Percentiles rank a stretch among this genome's conserved stretches.
Conservation (phyloP, 2,888 invertebrate genomes). For the Cephonodes hylas region DNA sequence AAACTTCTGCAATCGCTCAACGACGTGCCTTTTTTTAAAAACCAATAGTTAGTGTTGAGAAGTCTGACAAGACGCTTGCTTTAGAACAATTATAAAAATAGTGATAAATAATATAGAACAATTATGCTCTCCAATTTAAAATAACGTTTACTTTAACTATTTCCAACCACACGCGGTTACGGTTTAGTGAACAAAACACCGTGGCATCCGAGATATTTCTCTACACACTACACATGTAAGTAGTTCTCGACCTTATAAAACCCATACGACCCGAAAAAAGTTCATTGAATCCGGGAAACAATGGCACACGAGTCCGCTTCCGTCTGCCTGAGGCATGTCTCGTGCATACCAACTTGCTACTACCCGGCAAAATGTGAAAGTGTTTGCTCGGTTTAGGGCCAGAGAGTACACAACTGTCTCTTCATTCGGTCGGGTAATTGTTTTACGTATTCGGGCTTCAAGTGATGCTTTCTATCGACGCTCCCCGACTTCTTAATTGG, state of each 20-base stretch:
- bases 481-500: neutral
- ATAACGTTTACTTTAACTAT: neutral
- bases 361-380: constrained; percentile 37
- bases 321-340: constrained; percentile 55
- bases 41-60: neutral
- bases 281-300: constrained; percentile 71
- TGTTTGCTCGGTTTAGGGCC: constrained; percentile 15
- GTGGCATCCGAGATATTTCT: neutral
- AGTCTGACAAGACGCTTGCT: neutral
- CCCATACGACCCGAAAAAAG: constrained; percentile 58
- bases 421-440: constrained; percentile 13
- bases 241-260: constrained; percentile 24
- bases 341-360: constrained; percentile 56
- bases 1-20: neutral
- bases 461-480: constrained; percentile 12
- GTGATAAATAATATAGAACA: no score
- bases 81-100: neutral
- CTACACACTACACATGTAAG: neutral
- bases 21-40: neutral
- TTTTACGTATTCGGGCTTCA: constrained; percentile 13
- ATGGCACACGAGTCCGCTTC: constrained; percentile 52
- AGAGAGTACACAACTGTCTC: neutral
- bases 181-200: neutral
- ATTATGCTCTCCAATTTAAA: no score
- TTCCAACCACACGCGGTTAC: neutral